phyloP scores from a whole-genome alignment of 2,113 vertebrate genomes.

The Myiozetetes cayanensis region DNA sequence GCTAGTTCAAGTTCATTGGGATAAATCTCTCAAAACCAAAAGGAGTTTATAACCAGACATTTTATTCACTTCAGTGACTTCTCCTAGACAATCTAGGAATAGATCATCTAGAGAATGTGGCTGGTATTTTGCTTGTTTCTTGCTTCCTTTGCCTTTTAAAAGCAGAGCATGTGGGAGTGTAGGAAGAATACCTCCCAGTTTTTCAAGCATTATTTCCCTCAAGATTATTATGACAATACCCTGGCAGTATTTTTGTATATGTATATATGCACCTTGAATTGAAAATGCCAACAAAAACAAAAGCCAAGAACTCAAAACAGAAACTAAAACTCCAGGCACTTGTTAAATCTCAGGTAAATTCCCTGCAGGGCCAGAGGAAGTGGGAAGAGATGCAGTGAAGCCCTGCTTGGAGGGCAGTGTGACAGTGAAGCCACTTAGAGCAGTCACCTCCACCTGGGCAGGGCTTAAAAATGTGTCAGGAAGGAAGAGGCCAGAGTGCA shows the following conservation, averaged over 20 bases:
- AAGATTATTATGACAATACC: background rate
- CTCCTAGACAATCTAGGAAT: background rate
- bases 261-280: background rate
- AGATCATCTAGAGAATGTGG: background rate
- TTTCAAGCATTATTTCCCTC: background rate
- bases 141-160: background rate
- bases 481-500: background rate
- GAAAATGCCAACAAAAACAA: background rate
- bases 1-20: background rate
- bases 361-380: background rate
- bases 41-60: background rate
- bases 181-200: background rate
- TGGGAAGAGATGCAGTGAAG: background rate
- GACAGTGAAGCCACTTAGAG: background rate
- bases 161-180: background rate
- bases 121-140: background rate
- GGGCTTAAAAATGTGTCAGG: background rate
- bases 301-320: background rate
- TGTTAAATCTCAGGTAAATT: background rate
- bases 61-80: background rate
- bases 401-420: accelerated
- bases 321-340: background rate
- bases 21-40: background rate
- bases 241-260: background rate
- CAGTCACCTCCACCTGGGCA: background rate